Base-by-base conservation (phyloP, 2,113 vertebrate species). In the Piaya cayana region DNA sequence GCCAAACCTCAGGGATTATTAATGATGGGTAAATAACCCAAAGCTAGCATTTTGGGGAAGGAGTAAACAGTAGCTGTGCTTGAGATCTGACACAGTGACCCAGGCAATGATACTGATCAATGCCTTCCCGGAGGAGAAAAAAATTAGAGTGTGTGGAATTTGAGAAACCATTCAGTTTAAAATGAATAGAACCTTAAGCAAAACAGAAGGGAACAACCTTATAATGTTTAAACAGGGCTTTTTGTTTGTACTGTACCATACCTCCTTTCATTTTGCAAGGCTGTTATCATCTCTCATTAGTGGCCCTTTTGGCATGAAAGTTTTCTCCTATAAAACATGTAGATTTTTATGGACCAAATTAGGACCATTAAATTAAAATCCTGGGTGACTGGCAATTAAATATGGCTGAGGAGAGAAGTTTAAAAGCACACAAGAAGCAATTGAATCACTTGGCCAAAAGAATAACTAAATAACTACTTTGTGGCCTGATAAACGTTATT, bases 21-120 rank as follows among this genome's bases (percentile, higher is more conserved):
- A 92, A 92, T 70, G 85, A 52, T 64, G 47, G 47, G 60, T 82
- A 93, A 96, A 88, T 91, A 96, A 95, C 67, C 78, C 78, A 63
- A 91, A 97, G 68, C 82, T 79, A 93, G 78, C 72, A 30, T 82
- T 87, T 85, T 94, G 82, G 70, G 63, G 70, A 94, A 74, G 71
- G 26, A 95, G 47, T 62, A 95, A 90, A 93, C 71, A 94, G 91
- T 69, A 91, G 79, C 87, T 63, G 34, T 52, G 20, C 90, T 94
- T 86, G 90, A 92, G 75, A 91, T 80, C 55, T 0, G 0, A 50
- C 0, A 2, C 59, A 47, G 63, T 43, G 84, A 95, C 87, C 70
- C 42, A 88, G 63, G 75, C 77, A 47, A 85, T 4, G 6, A 90
- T 86, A 81, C 15, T 83, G 82, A 94, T 93, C 94, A 92, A 36